phyloP scores from a whole-genome alignment of 1,140 invertebrate species.

The Drosophila bocqueti region DNA sequence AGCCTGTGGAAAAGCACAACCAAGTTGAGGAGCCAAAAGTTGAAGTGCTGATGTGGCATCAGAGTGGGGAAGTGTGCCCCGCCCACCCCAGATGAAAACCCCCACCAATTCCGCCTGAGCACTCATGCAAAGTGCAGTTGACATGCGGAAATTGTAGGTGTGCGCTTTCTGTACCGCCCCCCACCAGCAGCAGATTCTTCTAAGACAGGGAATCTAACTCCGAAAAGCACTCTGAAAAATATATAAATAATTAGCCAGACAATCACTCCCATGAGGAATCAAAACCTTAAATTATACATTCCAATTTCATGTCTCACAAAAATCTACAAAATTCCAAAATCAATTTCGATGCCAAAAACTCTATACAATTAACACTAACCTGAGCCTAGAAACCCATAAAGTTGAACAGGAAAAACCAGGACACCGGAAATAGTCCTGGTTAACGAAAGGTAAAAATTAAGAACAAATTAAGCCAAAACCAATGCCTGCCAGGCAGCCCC shows the following conservation, averaged over 20 bases:
- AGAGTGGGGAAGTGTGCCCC: conserved; percentile 16
- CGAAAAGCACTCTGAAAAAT: background rate
- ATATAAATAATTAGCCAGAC: conserved; percentile 6
- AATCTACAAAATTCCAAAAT: background rate
- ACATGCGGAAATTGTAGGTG: conserved; percentile 81
- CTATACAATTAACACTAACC: background rate
- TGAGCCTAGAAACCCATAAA: background rate
- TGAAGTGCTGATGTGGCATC: conserved; percentile 41
- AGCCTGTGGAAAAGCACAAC: conserved; percentile 55
- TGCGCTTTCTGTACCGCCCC: conserved; percentile 25
- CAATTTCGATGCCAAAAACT: background rate
- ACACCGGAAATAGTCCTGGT: conserved; percentile 8
- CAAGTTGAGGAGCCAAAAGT: conserved; percentile 54
- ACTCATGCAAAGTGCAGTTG: conserved; percentile 82
- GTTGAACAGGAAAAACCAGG: background rate
- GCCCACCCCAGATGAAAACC: background rate
- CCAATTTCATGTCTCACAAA: background rate
- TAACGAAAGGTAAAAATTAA: background rate
- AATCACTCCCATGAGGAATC: background rate
- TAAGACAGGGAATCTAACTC: conserved; percentile 48
- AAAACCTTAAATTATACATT: background rate
- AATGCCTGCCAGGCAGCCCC: conserved; percentile 19
- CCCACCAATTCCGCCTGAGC: conserved; percentile 29
- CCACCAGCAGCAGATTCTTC: background rate
- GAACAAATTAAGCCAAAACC: background rate